Evolutionary conservation across 2,888 invertebrate species (phyloP).

Genomic region (Microctonus aethiopoides): DNA sequence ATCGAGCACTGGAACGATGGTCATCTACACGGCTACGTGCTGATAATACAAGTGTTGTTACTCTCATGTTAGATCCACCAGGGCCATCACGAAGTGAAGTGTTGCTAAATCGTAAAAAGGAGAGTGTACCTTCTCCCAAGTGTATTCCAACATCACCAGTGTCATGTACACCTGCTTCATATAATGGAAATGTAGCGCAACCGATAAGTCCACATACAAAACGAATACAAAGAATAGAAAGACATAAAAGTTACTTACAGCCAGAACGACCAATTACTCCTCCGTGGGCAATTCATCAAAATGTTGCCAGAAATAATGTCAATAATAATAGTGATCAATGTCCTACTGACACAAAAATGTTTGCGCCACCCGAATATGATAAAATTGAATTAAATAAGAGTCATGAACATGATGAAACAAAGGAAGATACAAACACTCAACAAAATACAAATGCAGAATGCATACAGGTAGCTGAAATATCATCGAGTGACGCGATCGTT

Average conservation of each 20-base stretch:
- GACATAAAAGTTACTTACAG: neutral
- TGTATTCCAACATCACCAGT: constrained; percentile 24
- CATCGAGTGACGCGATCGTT: constrained; percentile 50
- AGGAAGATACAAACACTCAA: neutral
- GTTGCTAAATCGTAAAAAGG: constrained; percentile 56
- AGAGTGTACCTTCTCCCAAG: constrained; percentile 43
- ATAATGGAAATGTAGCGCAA: neutral
- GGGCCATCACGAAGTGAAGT: constrained; percentile 79
- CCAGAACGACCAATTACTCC: neutral
- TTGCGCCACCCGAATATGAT: neutral
- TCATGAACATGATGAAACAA: neutral
- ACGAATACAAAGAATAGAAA: neutral
- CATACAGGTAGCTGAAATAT: constrained; percentile 59
- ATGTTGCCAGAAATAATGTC: neutral
- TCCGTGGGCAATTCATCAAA: neutral
- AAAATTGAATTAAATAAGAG: neutral
- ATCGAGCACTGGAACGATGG: constrained; percentile 86
- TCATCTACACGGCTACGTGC: constrained; percentile 87
- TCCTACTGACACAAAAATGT: neutral
- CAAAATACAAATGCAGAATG: constrained; percentile 40
- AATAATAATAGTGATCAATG: neutral
- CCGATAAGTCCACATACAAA: neutral
- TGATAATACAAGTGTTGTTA: constrained; percentile 95
- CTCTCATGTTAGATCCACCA: constrained; percentile 90
- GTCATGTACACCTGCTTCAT: constrained; percentile 21